A percentile compares a stretch with the other conserved stretches of the same genome.
Conservation (phyloP, 2,113 vertebrate genomes). For the human region DNA sequence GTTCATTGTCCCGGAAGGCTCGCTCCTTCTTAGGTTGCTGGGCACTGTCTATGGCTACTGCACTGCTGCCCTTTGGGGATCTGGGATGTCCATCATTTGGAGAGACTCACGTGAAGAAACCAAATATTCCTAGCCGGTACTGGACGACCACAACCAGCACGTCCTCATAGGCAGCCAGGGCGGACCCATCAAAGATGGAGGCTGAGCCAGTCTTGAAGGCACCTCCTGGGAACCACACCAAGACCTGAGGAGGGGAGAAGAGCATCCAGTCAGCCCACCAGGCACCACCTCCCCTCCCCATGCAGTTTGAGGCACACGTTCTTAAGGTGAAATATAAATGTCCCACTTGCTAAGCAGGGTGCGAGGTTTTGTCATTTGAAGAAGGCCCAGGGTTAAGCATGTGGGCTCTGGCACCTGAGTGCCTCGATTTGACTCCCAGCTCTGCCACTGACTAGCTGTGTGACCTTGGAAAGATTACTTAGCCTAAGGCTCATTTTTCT, state of each 20-base stretch:
- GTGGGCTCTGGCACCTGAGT: background rate
- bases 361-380: background rate
- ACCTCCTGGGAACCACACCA: constrained; percentile 73
- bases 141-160: constrained; percentile 67
- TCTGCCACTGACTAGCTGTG: background rate
- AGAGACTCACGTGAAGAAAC: constrained; percentile 76
- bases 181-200: constrained; percentile 65
- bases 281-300: background rate
- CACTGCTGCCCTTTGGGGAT: background rate
- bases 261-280: background rate
- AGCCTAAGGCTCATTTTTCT: background rate
- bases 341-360: background rate
- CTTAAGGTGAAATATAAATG: background rate
- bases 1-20: background rate
- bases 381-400: background rate
- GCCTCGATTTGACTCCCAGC: background rate
- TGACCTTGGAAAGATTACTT: background rate
- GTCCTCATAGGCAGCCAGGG: constrained; percentile 61
- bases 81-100: background rate
- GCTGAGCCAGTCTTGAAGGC: constrained; percentile 61
- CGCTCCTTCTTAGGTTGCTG: background rate
- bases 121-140: constrained; percentile 71
- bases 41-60: background rate
- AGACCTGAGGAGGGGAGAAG: constrained; percentile 47
- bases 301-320: background rate